Evolutionary conservation across 2,888 invertebrate genomes (phyloP).

Genomic region (Heliconius ethilla): DNA sequence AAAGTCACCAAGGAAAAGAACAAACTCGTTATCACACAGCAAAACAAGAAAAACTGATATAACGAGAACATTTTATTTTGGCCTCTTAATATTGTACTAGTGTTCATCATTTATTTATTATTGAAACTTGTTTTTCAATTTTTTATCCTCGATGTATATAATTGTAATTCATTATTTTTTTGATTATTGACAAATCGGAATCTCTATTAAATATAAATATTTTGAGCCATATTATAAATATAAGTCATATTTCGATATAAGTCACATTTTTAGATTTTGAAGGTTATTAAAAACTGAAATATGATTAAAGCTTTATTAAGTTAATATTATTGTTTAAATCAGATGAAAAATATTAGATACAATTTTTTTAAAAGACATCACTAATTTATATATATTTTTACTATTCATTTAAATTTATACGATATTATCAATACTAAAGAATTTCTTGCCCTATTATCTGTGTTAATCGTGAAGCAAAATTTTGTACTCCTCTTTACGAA

Average conservation of each 20-base stretch:
- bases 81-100: conserved; percentile 38
- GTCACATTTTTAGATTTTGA: conserved; percentile 3
- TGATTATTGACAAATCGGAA: background rate
- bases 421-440: background rate
- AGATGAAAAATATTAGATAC: background rate
- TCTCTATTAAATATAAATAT: background rate
- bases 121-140: conserved; percentile 16
- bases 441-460: background rate
- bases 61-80: conserved; percentile 40
- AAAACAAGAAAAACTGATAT: conserved; percentile 80
- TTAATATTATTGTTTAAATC: background rate
- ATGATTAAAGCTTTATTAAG: background rate
- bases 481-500: too few relatives aligned
- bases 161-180: background rate
- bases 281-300: background rate
- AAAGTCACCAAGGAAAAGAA: conserved; percentile 92
- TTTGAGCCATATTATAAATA: background rate
- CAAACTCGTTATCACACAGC: conserved; percentile 90
- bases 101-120: conserved; percentile 35
- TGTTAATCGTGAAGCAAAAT: too few relatives aligned
- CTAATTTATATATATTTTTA: background rate
- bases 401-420: too few relatives aligned
- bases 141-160: conserved; percentile 1
- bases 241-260: background rate
- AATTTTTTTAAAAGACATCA: background rate